Base-by-base conservation (phyloP, 2,797 vertebrate species). In the Oreochromis mossambicus region DNA sequence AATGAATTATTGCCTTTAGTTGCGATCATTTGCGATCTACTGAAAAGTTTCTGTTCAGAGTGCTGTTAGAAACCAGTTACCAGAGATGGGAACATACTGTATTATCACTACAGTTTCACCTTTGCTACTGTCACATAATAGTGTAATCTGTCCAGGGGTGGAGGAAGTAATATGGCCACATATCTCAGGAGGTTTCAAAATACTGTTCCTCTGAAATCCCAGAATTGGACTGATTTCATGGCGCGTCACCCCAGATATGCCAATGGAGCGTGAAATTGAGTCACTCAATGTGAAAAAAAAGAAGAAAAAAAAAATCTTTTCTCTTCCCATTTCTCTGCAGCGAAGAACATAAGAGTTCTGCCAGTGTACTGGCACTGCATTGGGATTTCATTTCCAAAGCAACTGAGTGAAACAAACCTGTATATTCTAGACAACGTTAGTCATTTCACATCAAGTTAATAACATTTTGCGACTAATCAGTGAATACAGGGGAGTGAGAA, bases 241-340 rank as follows among this genome's bases (percentile, higher is more conserved):
- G 95, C 90, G 92, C 95, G 95, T 96, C 95, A 94, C 93, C 95
- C 91, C 91, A 96, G 95, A 96, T 96, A 96, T 89, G 95, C 94
- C 96, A 95, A 96, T 95, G 94, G 94, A 96, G 94, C 96, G 94
- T 97, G 96, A 96, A 97, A 97, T 96, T 96, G 96, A 96, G 95
- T 96, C 95, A 96, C 94, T 96, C 95, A 95, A 94, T 95, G 95
- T 96, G 92, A 91, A 94, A 95, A 94, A 83, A 88, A 93, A 63
- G 19, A 38, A 66, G 82, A 89, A 91, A 95, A 95, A 95, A 89
- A 95, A 95, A 89, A 87, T 68, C 79, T 91, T 93, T 92, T 91
- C 85, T 94, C 84, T 92, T 92, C 80, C 89, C 83, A 86, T 90
- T 92, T 92, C 91, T 90, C 85, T 88, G 84, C 83, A 80, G 84